These are phyloP conservation scores for Ethmia dodecea DNA, from an alignment of 2,888 invertebrate genomes.

Conservation along the genomic window DNA sequence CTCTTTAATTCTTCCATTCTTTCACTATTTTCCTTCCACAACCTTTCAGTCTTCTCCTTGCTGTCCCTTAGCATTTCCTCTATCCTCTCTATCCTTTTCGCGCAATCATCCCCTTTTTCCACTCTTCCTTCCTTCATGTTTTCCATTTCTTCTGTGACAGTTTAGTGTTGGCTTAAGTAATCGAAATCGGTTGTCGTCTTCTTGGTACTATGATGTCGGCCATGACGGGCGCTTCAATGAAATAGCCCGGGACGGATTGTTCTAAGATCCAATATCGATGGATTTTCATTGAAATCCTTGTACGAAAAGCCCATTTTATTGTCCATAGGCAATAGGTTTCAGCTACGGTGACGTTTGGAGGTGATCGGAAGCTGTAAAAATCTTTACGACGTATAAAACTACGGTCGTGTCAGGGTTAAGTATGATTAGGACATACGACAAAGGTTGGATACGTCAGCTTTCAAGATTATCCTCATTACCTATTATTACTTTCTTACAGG, in stretches of 20 bases:
- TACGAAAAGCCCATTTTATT: slow-evolving; percentile 46
- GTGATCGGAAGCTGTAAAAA: slow-evolving; percentile 60
- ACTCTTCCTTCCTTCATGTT: too few species aligned
- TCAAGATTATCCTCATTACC: background rate
- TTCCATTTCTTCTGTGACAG: too few species aligned
- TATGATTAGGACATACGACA: slow-evolving; percentile 48
- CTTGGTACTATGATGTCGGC: background rate
- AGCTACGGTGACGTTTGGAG: slow-evolving; percentile 19
- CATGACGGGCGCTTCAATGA: slow-evolving; percentile 1
- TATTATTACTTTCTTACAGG: background rate
- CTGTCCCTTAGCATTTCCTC: too few species aligned
- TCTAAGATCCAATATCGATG: slow-evolving; percentile 6
- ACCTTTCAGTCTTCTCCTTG: too few species aligned
- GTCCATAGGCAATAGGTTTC: slow-evolving; percentile 44
- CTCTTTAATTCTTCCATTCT: too few species aligned
- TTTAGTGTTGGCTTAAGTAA: background rate
- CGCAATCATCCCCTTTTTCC: too few species aligned
- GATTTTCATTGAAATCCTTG: slow-evolving; percentile 49
- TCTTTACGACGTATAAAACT: slow-evolving; percentile 66
- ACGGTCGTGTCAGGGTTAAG: slow-evolving; percentile 54
- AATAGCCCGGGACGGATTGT: slow-evolving; percentile 5
- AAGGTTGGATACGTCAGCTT: slow-evolving; percentile 5
- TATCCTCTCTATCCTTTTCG: too few species aligned
- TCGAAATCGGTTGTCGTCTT: background rate
- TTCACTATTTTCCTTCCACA: too few species aligned